phyloP scores from a whole-genome alignment of 2,888 invertebrate species.

The Sarcophaga subvicina region DNA sequence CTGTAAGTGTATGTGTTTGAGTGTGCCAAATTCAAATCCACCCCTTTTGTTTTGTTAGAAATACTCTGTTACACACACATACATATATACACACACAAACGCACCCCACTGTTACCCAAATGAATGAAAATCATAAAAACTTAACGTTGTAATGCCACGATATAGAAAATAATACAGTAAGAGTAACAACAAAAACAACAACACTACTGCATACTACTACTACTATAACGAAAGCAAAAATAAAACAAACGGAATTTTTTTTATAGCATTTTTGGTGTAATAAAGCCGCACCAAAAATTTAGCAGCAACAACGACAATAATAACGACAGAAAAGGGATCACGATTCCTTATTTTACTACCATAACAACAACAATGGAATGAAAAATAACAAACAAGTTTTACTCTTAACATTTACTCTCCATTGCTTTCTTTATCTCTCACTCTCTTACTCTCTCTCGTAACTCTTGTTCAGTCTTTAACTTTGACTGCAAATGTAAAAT shows the following conservation, averaged over 20 bases:
- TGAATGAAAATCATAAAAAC: slow-evolving; percentile 37
- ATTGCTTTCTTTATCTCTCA: neutral
- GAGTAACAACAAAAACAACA: neutral
- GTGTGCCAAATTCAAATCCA: slow-evolving; percentile 67
- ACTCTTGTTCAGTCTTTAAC: neutral
- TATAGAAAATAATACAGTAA: slow-evolving; percentile 67
- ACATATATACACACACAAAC: slow-evolving; percentile 2
- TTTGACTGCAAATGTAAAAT: slow-evolving; percentile 51
- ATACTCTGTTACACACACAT: neutral
- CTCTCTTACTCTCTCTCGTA: neutral
- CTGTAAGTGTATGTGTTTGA: slow-evolving; percentile 9
- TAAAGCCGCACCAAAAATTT: slow-evolving; percentile 62
- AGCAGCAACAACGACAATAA: slow-evolving; percentile 21
- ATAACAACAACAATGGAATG: slow-evolving; percentile 24
- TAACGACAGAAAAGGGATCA: slow-evolving; percentile 57
- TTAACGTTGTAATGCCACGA: slow-evolving; percentile 69
- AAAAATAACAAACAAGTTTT: neutral
- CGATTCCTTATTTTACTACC: slow-evolving; percentile 54
- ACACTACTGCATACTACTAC: neutral
- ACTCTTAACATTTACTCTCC: slow-evolving; percentile 45
- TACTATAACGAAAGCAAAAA: slow-evolving; percentile 1
- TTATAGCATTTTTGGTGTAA: slow-evolving; percentile 70
- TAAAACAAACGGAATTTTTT: slow-evolving; percentile 66
- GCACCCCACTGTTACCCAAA: slow-evolving; percentile 22
- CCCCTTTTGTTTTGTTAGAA: slow-evolving; percentile 50